Conservation (phyloP, 1,140 invertebrate genomes). For the Apis cerana region DNA sequence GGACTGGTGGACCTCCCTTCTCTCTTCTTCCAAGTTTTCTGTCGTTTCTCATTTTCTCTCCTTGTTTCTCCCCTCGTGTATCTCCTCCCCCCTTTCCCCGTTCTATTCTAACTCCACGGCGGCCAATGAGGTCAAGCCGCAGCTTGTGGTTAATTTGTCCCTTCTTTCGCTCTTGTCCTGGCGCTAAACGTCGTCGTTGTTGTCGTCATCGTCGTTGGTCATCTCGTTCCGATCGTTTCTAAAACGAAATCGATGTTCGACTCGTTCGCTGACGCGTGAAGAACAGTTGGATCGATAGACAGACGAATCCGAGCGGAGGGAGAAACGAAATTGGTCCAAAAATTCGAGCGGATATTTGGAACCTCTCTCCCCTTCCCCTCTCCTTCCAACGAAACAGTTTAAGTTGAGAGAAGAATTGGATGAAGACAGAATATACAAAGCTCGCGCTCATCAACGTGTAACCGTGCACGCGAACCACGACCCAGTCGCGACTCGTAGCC, state of each 20-base stretch:
- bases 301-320: not conserved
- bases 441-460: slow-evolving; percentile 24
- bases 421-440: slow-evolving; percentile 15
- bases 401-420: not conserved
- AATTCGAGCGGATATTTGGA: not conserved
- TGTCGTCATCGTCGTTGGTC: not conserved
- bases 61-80: slow-evolving; percentile 24
- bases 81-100: slow-evolving; percentile 45
- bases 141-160: slow-evolving; percentile 74
- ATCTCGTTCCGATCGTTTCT: slow-evolving; percentile 14
- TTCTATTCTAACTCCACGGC: slow-evolving; percentile 70
- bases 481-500: not conserved
- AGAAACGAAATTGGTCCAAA: not conserved
- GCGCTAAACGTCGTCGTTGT: slow-evolving; percentile 25
- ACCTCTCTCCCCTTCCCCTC: not conserved
- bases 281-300: not conserved
- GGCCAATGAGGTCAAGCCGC: slow-evolving; percentile 70
- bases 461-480: slow-evolving; percentile 7
- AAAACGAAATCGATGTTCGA: slow-evolving; percentile 12
- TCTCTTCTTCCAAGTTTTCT: slow-evolving; percentile 57
- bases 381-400: not conserved
- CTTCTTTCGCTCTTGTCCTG: slow-evolving; percentile 70
- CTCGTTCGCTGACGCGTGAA: not conserved
- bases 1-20: slow-evolving; percentile 66
- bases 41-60: slow-evolving; percentile 48